These are phyloP conservation scores for Gopherus flavomarginatus DNA, from an alignment of 2,113 vertebrate species.

Conservation along the genomic window DNA sequence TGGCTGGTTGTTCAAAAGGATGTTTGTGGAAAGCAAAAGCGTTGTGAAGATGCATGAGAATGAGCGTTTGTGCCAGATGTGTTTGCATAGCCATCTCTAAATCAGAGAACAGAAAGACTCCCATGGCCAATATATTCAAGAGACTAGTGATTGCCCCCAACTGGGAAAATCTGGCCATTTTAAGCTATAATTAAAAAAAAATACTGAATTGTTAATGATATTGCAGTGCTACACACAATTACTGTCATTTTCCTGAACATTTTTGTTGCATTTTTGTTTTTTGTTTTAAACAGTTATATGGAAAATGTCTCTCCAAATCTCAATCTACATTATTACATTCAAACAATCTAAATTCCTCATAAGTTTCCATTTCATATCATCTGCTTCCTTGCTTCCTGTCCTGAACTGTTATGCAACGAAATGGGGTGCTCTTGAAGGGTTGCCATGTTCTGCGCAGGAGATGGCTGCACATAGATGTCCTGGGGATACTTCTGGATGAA, in stretches of 20 bases:
- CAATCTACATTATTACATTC: background rate
- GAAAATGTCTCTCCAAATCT: background rate
- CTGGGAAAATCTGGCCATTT: background rate
- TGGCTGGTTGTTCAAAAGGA: background rate
- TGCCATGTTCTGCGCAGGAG: background rate
- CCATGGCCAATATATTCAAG: background rate
- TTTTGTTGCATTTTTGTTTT: background rate
- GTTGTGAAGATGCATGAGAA: background rate
- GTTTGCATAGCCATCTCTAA: too few relatives aligned
- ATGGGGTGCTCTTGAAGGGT: background rate
- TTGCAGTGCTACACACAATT: background rate
- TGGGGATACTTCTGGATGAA: background rate
- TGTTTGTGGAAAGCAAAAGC: background rate
- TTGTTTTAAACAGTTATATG: background rate
- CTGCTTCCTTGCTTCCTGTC: background rate
- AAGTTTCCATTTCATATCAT: background rate
- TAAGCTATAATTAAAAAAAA: background rate
- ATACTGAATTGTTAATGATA: background rate
- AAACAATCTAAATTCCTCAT: background rate
- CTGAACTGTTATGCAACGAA: background rate
- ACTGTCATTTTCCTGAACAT: background rate
- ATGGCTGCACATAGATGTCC: background rate
- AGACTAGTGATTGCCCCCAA: background rate
- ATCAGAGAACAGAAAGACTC: background rate
- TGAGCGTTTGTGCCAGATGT: fast-evolving